phyloP scores from a whole-genome alignment of 23 tunicate species.

The Trididemnum miniatum region DNA sequence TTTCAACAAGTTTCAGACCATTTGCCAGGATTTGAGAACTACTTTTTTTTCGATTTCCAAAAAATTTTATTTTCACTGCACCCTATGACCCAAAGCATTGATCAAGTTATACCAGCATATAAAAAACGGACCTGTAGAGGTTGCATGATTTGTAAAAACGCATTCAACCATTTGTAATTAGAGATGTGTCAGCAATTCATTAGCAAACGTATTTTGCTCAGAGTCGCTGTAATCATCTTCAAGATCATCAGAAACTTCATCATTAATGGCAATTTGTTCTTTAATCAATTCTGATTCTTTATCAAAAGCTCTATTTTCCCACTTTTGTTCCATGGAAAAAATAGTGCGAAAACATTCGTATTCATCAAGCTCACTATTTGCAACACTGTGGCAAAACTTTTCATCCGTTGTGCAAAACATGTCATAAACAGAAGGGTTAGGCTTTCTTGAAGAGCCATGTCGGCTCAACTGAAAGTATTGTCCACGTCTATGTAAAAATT shows the following conservation, averaged over 20 bases:
- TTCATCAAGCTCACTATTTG: constrained; percentile 33
- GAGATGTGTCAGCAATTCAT: not conserved
- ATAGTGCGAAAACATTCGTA: constrained; percentile 44
- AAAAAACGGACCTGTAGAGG: too few species aligned
- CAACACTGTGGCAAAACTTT: constrained; percentile 56
- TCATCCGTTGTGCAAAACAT: constrained; percentile 40
- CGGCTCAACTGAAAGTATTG: constrained; percentile 38
- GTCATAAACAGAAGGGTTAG: constrained; percentile 36
- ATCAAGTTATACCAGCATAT: too few species aligned
- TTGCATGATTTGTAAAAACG: too few species aligned
- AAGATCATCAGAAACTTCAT: not conserved
- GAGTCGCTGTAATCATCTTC: not conserved
- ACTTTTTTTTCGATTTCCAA: too few species aligned
- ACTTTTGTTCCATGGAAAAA: too few species aligned
- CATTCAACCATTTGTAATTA: too few species aligned
- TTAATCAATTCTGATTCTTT: not conserved
- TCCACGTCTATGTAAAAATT: constrained; percentile 61
- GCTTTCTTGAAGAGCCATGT: constrained; percentile 37
- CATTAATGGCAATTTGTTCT: not conserved
- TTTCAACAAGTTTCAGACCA: too few species aligned
- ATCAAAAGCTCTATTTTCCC: not conserved
- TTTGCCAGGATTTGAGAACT: too few species aligned
- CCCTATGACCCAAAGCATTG: too few species aligned
- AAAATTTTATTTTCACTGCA: too few species aligned
- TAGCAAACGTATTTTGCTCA: not conserved